Percentiles rank a stretch among this genome's conserved stretches.
phyloP scores from a whole-genome alignment of 2,113 vertebrate genomes.

The Strix uralensis region DNA sequence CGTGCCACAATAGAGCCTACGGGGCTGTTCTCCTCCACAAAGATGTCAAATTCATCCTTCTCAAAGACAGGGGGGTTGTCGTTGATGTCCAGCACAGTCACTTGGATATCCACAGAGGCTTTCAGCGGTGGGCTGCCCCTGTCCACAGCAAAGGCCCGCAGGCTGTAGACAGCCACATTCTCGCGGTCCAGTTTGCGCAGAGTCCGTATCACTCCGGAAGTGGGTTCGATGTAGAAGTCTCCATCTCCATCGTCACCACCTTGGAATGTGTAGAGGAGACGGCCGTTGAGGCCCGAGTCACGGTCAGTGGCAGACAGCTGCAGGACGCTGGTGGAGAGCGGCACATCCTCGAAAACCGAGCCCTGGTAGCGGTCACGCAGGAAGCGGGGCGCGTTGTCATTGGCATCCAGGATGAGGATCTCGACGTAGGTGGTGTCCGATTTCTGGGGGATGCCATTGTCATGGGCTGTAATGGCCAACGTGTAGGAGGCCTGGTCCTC shows the following conservation, averaged over 20 bases:
- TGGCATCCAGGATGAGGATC: constrained; percentile 90
- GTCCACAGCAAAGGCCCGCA: constrained; percentile 90
- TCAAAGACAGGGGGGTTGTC: constrained; percentile 96
- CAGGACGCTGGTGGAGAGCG: constrained; percentile 87
- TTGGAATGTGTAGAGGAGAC: constrained; percentile 89
- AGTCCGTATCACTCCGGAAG: constrained; percentile 91
- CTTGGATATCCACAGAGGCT: constrained; percentile 85
- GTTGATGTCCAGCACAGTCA: constrained; percentile 90
- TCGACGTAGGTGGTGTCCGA: constrained; percentile 93
- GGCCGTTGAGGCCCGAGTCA: constrained; percentile 88
- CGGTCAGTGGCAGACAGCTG: constrained; percentile 92
- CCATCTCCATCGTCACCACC: constrained; percentile 92
- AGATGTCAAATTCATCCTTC: constrained; percentile 88
- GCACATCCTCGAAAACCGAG: constrained; percentile 87
- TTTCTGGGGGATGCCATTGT: constrained; percentile 96
- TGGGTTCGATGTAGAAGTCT: constrained; percentile 90
- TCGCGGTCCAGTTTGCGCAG: constrained; percentile 91
- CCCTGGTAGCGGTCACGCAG: constrained; percentile 88
- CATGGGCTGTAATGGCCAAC: constrained; percentile 87
- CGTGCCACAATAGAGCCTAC: constrained; percentile 90
- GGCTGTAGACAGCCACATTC: constrained; percentile 87
- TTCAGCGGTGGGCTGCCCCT: constrained; percentile 84
- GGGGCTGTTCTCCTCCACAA: constrained; percentile 89
- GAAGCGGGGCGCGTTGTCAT: constrained; percentile 89
- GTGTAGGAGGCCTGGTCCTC: constrained; percentile 95